A percentile compares a stretch with the other conserved stretches of the same genome.
These are phyloP conservation scores for Steatocranus sp. DNA, from an alignment of 2,797 vertebrate genomes.

Conservation along the genomic window DNA sequence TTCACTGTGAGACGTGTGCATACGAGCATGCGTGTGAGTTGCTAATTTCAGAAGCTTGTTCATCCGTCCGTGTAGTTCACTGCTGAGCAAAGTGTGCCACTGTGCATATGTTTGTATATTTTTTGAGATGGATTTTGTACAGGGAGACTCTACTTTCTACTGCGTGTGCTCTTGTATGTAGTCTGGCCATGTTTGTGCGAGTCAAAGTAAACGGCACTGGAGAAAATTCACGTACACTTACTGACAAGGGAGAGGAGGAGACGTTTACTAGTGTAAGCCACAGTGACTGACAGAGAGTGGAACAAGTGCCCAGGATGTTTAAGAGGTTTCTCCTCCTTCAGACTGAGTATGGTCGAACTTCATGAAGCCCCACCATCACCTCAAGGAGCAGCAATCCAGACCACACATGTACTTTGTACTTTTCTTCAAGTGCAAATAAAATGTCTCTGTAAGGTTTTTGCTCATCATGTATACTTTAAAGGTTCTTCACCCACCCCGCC, in stretches of 20 bases:
- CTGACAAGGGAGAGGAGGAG: neutral
- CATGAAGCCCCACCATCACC: neutral
- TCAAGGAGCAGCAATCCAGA: neutral
- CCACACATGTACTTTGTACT: constrained; percentile 29
- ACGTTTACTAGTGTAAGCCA: neutral
- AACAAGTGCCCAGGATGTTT: neutral
- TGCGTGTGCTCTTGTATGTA: constrained; percentile 38
- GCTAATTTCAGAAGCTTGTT: constrained; percentile 12
- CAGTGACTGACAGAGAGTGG: neutral
- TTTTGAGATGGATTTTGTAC: constrained; percentile 73
- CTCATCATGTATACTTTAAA: constrained; percentile 51
- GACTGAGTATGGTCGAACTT: neutral
- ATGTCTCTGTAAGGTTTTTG: constrained; percentile 9
- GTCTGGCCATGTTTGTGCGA: constrained; percentile 38
- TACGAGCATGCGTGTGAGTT: constrained; percentile 21
- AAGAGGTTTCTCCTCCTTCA: neutral
- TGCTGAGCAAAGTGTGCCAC: constrained; percentile 51
- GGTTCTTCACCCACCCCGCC: neutral
- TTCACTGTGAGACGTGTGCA: constrained; percentile 19
- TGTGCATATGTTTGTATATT: constrained; percentile 51
- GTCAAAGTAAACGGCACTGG: constrained; percentile 16
- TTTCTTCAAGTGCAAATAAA: constrained; percentile 23
- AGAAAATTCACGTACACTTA: neutral
- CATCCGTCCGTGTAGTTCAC: constrained; percentile 30
- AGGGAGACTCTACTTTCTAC: constrained; percentile 59